Evolutionary conservation across 2,888 invertebrate species (phyloP).

Genomic region (Ryuthela nishihirai): DNA sequence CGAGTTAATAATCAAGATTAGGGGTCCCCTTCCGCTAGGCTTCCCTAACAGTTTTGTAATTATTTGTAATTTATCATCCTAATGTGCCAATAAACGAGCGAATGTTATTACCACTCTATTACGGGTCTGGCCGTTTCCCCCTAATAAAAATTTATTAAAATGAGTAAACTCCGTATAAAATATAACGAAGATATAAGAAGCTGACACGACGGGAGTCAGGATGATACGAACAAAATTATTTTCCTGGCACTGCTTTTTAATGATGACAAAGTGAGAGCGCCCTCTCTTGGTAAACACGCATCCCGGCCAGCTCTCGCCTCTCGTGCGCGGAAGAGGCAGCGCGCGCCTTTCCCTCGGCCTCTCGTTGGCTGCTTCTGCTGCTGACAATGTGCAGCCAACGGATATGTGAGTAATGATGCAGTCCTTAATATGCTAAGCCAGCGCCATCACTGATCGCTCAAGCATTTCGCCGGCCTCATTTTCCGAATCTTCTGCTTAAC

Average conservation of each 20-base stretch:
- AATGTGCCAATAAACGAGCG: slow-evolving; percentile 32
- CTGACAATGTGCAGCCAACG: too few species aligned
- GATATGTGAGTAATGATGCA: slow-evolving; percentile 5
- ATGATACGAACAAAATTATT: slow-evolving; percentile 9
- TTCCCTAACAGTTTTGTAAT: slow-evolving; percentile 26
- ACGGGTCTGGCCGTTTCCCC: slow-evolving; percentile 4
- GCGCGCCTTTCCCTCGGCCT: too few species aligned
- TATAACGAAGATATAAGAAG: slow-evolving; percentile 18
- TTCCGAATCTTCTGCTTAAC: slow-evolving; percentile 11
- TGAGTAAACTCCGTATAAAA: slow-evolving; percentile 27
- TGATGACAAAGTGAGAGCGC: slow-evolving; percentile 9
- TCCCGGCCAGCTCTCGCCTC: too few species aligned
- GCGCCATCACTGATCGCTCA: background rate
- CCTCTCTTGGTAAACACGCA: slow-evolving; percentile 3
- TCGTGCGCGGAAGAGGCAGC: too few species aligned
- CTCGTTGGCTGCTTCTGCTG: too few species aligned
- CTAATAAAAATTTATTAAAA: slow-evolving; percentile 35
- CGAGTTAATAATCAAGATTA: slow-evolving; percentile 31
- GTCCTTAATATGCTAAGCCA: slow-evolving; percentile 1
- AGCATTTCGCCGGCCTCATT: slow-evolving; percentile 8
- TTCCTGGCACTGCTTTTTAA: background rate
- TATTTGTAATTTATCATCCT: slow-evolving; percentile 36
- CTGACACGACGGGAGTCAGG: slow-evolving; percentile 4
- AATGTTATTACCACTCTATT: slow-evolving; percentile 18
- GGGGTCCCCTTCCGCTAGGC: slow-evolving; percentile 14